A percentile compares a stretch with the other conserved stretches of the same genome.
These are phyloP conservation scores for Stomatorhinus walkeri DNA, from an alignment of 2,797 vertebrate species.

Conservation along the genomic window DNA sequence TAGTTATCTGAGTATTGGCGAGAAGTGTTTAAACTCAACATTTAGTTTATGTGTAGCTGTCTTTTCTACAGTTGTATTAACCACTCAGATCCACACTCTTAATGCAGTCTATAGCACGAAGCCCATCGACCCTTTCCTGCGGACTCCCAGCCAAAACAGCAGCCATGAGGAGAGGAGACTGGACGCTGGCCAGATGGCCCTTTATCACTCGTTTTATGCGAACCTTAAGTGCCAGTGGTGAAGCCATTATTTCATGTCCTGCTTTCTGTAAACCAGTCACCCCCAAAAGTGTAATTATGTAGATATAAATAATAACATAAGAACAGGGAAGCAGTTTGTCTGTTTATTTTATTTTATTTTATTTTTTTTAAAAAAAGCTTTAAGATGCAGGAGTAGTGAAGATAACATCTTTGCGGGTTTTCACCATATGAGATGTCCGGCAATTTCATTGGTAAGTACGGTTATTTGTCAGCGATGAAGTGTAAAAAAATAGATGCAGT, in stretches of 20 bases:
- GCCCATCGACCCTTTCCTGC: not conserved
- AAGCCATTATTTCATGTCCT: not conserved
- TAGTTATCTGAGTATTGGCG: not conserved
- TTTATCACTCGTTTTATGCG: not conserved
- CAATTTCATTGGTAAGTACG: not conserved
- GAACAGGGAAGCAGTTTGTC: not conserved
- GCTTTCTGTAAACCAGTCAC: not conserved
- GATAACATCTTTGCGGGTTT: not conserved
- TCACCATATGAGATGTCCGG: not conserved
- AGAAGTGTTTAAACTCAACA: not conserved
- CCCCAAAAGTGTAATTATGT: not conserved
- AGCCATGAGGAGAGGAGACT: not conserved
- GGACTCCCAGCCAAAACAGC: not conserved
- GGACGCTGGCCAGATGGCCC: not conserved
- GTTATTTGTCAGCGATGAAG: not conserved
- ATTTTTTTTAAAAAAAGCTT: no score
- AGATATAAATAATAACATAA: not conserved
- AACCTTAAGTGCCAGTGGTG: not conserved
- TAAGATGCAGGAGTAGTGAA: not conserved
- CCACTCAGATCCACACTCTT: not conserved
- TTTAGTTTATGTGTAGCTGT: not conserved
- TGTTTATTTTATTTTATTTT: no score
- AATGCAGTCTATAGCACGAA: not conserved
- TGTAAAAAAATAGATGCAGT: not conserved
- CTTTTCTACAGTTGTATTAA: not conserved